These are phyloP conservation scores for Encarsia formosa DNA, from an alignment of 2,888 invertebrate species.

Conservation along the genomic window DNA sequence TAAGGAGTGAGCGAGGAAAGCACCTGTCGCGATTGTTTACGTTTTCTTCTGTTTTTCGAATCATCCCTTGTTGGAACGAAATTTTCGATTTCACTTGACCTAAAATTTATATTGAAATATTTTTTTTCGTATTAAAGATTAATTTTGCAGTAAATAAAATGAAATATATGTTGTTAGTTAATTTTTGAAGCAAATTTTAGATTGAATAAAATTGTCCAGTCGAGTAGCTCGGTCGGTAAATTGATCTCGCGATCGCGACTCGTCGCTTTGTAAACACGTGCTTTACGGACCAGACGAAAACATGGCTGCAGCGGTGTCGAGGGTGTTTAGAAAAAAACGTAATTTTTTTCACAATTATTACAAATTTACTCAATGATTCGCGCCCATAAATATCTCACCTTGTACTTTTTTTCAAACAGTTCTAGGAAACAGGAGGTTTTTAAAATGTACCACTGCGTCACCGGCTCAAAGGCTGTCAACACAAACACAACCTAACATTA, in stretches of 20 bases:
- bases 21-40: too few relatives aligned
- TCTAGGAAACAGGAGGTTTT: neutral
- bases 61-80: too few relatives aligned
- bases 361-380: neutral
- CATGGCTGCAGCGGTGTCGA: conserved; percentile 33
- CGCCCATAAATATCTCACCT: neutral
- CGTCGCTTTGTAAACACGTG: neutral
- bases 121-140: too few relatives aligned
- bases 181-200: too few relatives aligned
- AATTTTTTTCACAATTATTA: conserved; percentile 1
- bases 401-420: conserved; percentile 6
- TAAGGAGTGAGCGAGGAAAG: too few relatives aligned
- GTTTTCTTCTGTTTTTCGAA: too few relatives aligned
- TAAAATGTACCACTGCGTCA: neutral
- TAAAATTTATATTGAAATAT: too few relatives aligned
- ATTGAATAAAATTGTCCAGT: neutral
- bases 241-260: neutral
- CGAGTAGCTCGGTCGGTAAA: neutral
- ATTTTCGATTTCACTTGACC: too few relatives aligned
- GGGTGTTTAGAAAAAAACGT: conserved; percentile 31
- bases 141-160: too few relatives aligned
- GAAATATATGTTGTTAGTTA: too few relatives aligned
- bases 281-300: conserved; percentile 11
- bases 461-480: conserved; percentile 3
- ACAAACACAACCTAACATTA: conserved; percentile 22